phyloP scores from a whole-genome alignment of 2,113 vertebrate species.

The Fregetta grallaria region DNA sequence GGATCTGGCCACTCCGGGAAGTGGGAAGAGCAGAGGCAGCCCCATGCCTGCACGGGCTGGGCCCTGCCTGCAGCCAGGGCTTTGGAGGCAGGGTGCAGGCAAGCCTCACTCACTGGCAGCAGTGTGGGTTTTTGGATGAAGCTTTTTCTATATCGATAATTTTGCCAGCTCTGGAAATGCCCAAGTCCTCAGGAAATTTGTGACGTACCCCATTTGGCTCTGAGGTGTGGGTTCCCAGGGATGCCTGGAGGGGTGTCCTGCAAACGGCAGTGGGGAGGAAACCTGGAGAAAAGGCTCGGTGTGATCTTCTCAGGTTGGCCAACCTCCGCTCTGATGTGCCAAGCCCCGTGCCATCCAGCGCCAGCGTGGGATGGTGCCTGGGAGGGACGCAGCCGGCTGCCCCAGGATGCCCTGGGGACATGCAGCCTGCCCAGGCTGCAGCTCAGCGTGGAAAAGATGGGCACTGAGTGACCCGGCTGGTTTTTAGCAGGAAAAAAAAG shows the following conservation, averaged over 20 bases:
- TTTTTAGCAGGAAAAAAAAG: background rate
- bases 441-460: background rate
- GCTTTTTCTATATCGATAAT: background rate
- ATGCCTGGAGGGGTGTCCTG: background rate
- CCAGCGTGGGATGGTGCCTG: background rate
- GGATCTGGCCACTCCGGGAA: rapidly evolving
- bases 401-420: background rate
- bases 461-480: rapidly evolving
- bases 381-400: background rate
- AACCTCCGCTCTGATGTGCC: background rate
- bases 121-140: rapidly evolving
- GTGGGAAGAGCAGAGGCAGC: background rate
- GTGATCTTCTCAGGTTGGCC: background rate
- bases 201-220: background rate
- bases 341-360: background rate
- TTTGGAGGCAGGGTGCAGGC: background rate
- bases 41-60: rapidly evolving
- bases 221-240: background rate
- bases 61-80: rapidly evolving
- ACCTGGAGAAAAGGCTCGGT: background rate
- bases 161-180: background rate
- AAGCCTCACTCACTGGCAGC: background rate
- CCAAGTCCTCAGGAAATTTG: background rate
- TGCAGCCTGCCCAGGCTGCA: rapidly evolving
- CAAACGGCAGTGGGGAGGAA: background rate